A percentile compares a stretch with the other conserved stretches of the same genome.
Conservation (phyloP, 2,113 vertebrate genomes). For the Spermophilus dauricus region DNA sequence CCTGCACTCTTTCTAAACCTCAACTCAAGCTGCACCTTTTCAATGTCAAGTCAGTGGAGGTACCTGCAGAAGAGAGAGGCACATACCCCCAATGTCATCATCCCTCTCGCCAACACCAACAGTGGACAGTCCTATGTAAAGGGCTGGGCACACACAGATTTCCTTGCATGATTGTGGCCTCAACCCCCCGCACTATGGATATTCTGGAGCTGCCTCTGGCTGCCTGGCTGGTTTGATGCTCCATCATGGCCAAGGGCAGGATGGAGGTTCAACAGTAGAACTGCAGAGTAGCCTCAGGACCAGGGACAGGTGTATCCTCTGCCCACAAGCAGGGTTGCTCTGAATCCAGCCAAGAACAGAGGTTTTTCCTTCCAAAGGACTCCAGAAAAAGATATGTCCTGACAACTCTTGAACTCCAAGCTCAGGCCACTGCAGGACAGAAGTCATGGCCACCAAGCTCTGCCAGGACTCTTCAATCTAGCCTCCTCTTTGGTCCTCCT, state of each 20-base stretch:
- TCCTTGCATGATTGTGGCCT: fast-evolving
- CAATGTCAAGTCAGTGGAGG: not conserved
- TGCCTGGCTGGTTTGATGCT: not conserved
- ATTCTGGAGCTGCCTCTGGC: not conserved
- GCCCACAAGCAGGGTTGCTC: not conserved
- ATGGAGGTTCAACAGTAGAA: not conserved
- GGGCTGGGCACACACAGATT: not conserved
- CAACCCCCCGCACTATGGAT: fast-evolving
- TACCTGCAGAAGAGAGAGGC: not conserved
- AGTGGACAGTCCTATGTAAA: not conserved
- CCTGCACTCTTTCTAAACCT: not conserved
- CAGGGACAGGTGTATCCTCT: not conserved
- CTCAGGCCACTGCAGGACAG: not conserved
- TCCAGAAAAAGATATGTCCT: not conserved
- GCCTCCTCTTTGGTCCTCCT: not conserved
- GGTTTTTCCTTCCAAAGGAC: not conserved
- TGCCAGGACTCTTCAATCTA: not conserved
- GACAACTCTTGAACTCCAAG: not conserved
- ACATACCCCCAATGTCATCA: fast-evolving
- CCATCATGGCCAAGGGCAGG: not conserved
- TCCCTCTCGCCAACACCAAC: fast-evolving
- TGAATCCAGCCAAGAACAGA: not conserved
- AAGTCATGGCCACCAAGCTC: not conserved
- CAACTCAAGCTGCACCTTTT: not conserved
- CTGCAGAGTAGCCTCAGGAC: not conserved